These are phyloP conservation scores for Zoroaster sp. DNA, from an alignment of 53 echinoderm and acorn worm genomes.

Conservation along the genomic window DNA sequence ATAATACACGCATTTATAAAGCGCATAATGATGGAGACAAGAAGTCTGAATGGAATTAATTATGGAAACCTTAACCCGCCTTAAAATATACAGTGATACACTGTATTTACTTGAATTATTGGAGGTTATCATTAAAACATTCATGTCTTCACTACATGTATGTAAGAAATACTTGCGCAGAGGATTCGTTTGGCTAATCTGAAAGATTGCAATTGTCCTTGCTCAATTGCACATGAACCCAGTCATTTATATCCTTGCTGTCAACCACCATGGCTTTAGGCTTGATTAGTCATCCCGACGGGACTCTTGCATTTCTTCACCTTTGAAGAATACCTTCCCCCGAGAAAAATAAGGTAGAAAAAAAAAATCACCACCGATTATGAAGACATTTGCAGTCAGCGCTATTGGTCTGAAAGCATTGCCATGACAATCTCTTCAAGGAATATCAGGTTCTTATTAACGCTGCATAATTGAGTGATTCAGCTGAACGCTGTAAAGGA, in stretches of 20 bases:
- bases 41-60: too few species aligned
- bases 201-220: not conserved
- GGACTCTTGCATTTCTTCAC: not conserved
- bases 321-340: not conserved
- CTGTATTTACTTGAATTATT: too few species aligned
- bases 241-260: not conserved
- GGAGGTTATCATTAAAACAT: too few species aligned
- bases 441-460: slow-evolving; percentile 20
- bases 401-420: not conserved
- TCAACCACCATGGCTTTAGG: not conserved
- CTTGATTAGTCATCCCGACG: slow-evolving; percentile 13
- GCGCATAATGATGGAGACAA: too few species aligned
- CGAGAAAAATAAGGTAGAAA: not conserved
- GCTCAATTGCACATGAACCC: not conserved
- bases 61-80: too few species aligned
- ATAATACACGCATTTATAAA: too few species aligned
- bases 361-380: not conserved
- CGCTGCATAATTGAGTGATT: slow-evolving; percentile 12
- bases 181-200: not conserved
- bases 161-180: not conserved
- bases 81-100: too few species aligned
- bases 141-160: not conserved
- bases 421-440: not conserved
- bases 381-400: not conserved
- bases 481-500: not conserved